Base-by-base conservation (phyloP, 1,140 invertebrate genomes). In the Chironomus striatipennis region DNA sequence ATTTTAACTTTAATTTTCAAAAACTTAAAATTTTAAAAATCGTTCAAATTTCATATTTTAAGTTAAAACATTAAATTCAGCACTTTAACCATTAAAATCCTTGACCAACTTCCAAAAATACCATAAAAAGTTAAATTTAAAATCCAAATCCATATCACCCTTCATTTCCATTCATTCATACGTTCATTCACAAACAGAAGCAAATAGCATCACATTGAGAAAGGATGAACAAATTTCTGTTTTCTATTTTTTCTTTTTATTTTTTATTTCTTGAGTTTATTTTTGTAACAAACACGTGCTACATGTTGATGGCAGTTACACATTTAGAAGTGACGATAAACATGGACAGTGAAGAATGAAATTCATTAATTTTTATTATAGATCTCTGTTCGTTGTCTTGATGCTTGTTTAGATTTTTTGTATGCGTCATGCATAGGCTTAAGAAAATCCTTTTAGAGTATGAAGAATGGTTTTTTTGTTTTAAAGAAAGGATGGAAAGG, bases 281-380 rank as follows among this genome's bases (percentile, higher is more conserved):
- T 70, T 70, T 70, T 70, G 10, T 18, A 70, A 7, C 65, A 70
- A 70, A 70, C 65, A 70, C 65, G 65, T 70, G 65, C 65, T 70
- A 70, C 65, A 70, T 70, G 65, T 70, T 70, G 65, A 70, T 70
- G 65, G 65, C 65, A 70, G 65, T 18, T 70, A 70, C 65, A 18
- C 17, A 70, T 70, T 18, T 15, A 20, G 65, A 70, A 17, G 9
- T 70, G 65, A 70, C 18, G 65, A 70, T 20, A 70, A 70, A 70
- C 65, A 70, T 70, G 65, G 65, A 57, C 47, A 57, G 47, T 34
- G 5, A 34, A 34, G 24, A 34, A 34, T 34, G 24, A 34, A 34
- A 1, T n/a, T 57, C 47, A n/a, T 15, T 47, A 15, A 15, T n/a
- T 57, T 12, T 57, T 12, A 12, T 12, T 57, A n/a, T 7, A 47